These are phyloP conservation scores for Anisognathus igniventris DNA, from an alignment of 2,797 vertebrate species.

Conservation along the genomic window DNA sequence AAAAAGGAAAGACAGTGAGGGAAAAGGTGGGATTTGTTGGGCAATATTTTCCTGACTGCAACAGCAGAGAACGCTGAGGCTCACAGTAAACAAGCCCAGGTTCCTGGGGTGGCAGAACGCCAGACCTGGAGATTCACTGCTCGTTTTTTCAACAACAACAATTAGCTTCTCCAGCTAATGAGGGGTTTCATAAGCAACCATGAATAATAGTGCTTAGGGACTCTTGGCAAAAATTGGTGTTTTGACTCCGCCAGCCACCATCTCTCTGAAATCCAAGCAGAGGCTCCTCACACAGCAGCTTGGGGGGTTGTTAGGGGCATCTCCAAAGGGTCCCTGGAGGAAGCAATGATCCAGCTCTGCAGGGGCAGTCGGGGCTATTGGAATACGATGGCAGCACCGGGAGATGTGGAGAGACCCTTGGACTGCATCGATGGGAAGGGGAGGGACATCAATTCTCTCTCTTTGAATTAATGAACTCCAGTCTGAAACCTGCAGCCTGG, in stretches of 20 bases:
- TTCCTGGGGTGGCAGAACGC: not conserved
- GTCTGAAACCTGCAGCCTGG: conserved; percentile 56
- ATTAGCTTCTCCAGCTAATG: conserved; percentile 49
- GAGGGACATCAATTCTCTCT: conserved; percentile 52
- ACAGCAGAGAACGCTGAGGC: fast-evolving
- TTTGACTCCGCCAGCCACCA: not conserved
- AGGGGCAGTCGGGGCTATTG: conserved; percentile 53
- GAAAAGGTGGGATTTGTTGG: not conserved
- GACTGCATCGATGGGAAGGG: conserved; percentile 45
- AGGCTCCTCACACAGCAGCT: not conserved
- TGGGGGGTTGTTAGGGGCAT: not conserved
- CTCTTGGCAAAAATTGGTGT: not conserved
- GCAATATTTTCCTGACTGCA: not conserved
- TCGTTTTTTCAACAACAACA: not conserved
- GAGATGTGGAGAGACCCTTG: conserved; percentile 43
- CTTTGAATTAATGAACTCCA: conserved; percentile 68
- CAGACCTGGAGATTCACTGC: conserved; percentile 27
- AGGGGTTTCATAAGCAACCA: conserved; percentile 39
- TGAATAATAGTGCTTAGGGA: conserved; percentile 10
- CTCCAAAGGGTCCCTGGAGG: not conserved
- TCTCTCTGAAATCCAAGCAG: fast-evolving
- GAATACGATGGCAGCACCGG: conserved; percentile 63
- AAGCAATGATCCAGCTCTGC: not conserved
- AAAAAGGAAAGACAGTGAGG: fast-evolving
- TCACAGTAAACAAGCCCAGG: not conserved